Evolutionary conservation across 2,797 vertebrate genomes (phyloP).

Genomic region (Spinus pinus): DNA sequence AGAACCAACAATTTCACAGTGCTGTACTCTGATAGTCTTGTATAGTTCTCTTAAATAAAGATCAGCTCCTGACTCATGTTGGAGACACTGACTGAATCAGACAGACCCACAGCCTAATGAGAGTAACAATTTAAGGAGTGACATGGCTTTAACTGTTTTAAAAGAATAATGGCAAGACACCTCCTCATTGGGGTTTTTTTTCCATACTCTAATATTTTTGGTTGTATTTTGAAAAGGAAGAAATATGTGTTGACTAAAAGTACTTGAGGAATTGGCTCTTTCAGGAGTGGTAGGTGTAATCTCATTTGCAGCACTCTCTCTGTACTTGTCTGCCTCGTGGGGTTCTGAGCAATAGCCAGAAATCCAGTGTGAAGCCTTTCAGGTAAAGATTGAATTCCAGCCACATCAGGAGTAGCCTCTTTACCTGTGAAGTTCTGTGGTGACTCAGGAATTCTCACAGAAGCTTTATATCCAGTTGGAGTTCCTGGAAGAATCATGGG

Average conservation of each 20-base stretch:
- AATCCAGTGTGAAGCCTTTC: neutral
- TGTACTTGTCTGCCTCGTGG: accelerated
- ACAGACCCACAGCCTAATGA: neutral
- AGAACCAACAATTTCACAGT: neutral
- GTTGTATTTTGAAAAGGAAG: neutral
- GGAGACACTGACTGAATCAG: neutral
- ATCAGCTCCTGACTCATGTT: neutral
- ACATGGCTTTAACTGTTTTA: neutral
- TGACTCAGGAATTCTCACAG: neutral
- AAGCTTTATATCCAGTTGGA: neutral
- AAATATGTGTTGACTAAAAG: neutral
- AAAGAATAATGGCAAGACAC: neutral
- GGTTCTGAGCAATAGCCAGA: neutral
- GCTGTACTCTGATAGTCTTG: neutral
- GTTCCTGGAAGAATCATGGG: neutral
- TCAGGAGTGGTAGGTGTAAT: neutral
- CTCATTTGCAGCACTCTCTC: neutral
- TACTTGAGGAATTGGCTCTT: neutral
- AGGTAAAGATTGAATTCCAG: neutral
- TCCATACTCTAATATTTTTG: neutral
- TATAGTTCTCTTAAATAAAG: neutral
- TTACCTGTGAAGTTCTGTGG: neutral
- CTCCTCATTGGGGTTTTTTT: accelerated
- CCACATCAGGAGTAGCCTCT: neutral
- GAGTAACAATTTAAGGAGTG: neutral